These are phyloP conservation scores for Nemotelus pantherinus DNA, from an alignment of 2,888 invertebrate species.

Conservation along the genomic window DNA sequence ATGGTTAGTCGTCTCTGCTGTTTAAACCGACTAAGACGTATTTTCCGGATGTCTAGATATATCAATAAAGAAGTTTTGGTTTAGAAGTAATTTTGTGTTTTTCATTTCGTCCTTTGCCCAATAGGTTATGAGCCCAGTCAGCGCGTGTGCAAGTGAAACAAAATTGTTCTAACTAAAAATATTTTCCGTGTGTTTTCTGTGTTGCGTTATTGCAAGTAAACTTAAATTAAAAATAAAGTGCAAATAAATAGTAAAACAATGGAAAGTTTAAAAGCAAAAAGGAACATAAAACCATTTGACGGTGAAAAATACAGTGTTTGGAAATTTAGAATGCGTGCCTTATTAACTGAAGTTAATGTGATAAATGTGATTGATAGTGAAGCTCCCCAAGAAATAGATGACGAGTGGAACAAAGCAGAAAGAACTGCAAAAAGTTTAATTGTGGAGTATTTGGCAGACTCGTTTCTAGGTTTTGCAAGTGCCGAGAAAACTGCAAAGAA, in stretches of 20 bases:
- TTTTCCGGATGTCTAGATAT: too few species aligned
- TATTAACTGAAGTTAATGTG: slow-evolving; percentile 42
- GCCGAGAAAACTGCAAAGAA: slow-evolving; percentile 16
- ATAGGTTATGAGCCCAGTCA: too few species aligned
- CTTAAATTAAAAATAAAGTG: too few species aligned
- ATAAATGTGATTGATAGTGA: slow-evolving; percentile 36
- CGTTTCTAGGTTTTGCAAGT: slow-evolving; percentile 41
- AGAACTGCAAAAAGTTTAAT: slow-evolving; percentile 45
- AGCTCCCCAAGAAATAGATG: not conserved
- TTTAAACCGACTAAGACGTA: too few species aligned
- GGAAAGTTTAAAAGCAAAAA: not conserved
- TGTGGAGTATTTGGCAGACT: slow-evolving; percentile 45
- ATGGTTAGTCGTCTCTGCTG: too few species aligned
- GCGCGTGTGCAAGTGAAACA: too few species aligned
- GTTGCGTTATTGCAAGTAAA: too few species aligned
- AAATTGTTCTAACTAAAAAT: too few species aligned
- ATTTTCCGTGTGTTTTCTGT: too few species aligned
- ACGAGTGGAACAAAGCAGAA: slow-evolving; percentile 39
- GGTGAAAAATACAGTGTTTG: slow-evolving; percentile 46
- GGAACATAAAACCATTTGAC: slow-evolving; percentile 39
- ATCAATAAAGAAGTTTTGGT: too few species aligned
- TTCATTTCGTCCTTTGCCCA: too few species aligned
- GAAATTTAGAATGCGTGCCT: slow-evolving; percentile 44
- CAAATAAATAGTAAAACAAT: not conserved
- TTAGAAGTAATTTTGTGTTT: too few species aligned